Percentiles rank a stretch among this genome's conserved stretches.
Conservation (phyloP, 2,797 vertebrate species). For the Simalia tracyae region DNA sequence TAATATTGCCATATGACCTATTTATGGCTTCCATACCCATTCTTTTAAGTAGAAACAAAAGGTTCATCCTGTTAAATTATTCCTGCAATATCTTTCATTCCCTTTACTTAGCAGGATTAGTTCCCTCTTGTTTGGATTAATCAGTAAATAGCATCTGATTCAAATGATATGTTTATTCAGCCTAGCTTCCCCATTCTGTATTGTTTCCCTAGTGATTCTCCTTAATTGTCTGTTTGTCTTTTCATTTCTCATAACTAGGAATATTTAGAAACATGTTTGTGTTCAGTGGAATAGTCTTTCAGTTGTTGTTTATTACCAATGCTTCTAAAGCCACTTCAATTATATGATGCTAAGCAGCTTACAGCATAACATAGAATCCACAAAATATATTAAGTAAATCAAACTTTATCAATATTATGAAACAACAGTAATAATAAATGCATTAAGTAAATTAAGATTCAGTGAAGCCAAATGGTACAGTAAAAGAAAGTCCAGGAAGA, state of each 20-base stretch:
- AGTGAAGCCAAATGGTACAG: background rate
- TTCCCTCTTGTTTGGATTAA: background rate
- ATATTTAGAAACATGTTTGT: conserved; percentile 16
- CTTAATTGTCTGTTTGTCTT: background rate
- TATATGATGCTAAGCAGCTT: background rate
- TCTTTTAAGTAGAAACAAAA: background rate
- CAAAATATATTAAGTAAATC: too few relatives aligned
- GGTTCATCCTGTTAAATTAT: background rate
- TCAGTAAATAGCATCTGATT: background rate
- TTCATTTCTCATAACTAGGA: background rate
- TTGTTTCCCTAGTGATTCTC: background rate
- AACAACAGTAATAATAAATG: too few relatives aligned
- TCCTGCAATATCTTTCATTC: background rate
- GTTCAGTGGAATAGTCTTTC: background rate
- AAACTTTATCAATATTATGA: too few relatives aligned
- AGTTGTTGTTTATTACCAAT: background rate
- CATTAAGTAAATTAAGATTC: background rate
- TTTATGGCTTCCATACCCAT: background rate
- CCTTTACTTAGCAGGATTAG: background rate
- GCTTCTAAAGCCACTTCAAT: background rate
- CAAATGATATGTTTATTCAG: background rate
- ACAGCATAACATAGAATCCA: background rate
- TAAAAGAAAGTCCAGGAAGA: background rate
- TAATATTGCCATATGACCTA: background rate
- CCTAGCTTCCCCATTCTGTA: background rate